Evolutionary conservation across 2,113 vertebrate species (phyloP).

Genomic region (Choloepus hoffmanni): DNA sequence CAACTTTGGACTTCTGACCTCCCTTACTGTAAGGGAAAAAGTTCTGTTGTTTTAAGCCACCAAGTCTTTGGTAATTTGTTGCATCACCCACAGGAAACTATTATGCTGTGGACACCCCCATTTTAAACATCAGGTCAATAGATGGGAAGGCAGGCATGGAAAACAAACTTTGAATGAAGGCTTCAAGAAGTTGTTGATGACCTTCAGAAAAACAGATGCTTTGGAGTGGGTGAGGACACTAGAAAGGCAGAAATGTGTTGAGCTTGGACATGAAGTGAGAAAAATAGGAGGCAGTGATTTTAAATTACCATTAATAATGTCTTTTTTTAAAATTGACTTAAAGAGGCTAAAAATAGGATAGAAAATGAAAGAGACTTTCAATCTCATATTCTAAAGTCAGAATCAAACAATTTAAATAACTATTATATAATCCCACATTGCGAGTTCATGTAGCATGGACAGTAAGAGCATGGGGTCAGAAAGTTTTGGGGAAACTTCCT

Average conservation of each 20-base stretch:
- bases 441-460: background rate
- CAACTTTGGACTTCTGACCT: background rate
- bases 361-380: background rate
- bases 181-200: rapidly evolving
- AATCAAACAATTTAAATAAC: background rate
- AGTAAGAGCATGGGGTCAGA: too few relatives aligned
- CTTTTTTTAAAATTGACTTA: background rate
- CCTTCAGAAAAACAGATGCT: rapidly evolving
- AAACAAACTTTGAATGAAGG: background rate
- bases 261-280: background rate
- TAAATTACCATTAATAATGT: background rate
- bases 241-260: background rate
- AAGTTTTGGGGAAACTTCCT: background rate
- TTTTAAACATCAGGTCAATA: background rate
- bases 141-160: background rate
- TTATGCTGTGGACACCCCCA: background rate
- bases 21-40: background rate
- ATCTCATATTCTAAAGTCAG: background rate
- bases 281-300: background rate
- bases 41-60: background rate
- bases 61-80: background rate
- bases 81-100: background rate
- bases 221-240: background rate
- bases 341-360: background rate
- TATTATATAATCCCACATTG: background rate